Percentiles rank a stretch among this genome's conserved stretches.
Evolutionary conservation across 2,888 invertebrate species (phyloP).

Genomic region (Eugnorisma glareosa): DNA sequence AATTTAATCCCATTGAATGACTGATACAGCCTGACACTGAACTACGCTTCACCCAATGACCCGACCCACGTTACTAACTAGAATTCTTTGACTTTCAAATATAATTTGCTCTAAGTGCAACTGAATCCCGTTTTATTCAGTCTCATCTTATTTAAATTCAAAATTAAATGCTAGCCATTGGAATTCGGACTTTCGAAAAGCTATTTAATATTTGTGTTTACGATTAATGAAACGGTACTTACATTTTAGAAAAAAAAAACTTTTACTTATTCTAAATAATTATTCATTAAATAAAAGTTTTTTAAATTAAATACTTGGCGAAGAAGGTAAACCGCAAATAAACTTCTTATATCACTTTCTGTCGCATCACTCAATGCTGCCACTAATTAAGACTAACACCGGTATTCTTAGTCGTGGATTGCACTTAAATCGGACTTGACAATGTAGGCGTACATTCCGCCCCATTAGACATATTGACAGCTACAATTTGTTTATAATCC

Average conservation of each 20-base stretch:
- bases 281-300: too few species aligned
- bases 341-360: background rate
- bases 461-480: too few species aligned
- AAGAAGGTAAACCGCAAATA: background rate
- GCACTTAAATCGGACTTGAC: too few species aligned
- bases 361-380: background rate
- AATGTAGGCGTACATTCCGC: too few species aligned
- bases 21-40: background rate
- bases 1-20: too few species aligned
- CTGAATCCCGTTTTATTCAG: constrained; percentile 18
- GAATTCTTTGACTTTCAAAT: constrained; percentile 26
- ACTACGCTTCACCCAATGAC: too few species aligned
- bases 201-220: constrained; percentile 29
- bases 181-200: constrained; percentile 2
- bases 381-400: too few species aligned
- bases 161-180: constrained; percentile 8
- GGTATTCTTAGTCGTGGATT: too few species aligned
- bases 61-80: constrained; percentile 22
- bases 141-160: constrained; percentile 29
- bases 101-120: constrained; percentile 33
- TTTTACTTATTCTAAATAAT: too few species aligned
- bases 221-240: background rate
- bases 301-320: background rate
- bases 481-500: too few species aligned
- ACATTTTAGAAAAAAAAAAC: too few species aligned